These are phyloP conservation scores for Leptopilina boulardi DNA, from an alignment of 1,140 invertebrate species.

Conservation along the genomic window DNA sequence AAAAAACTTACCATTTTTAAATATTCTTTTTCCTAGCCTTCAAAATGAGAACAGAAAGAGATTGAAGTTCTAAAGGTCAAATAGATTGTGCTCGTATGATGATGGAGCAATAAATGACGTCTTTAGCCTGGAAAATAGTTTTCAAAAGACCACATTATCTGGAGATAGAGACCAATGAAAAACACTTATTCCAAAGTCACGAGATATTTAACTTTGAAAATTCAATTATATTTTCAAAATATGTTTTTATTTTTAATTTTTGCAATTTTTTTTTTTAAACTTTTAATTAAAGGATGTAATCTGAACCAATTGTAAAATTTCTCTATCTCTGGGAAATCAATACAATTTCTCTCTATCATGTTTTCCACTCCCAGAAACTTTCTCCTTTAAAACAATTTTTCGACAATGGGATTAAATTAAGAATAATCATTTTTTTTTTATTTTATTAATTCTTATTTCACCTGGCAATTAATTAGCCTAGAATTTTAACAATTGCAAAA, in stretches of 20 bases:
- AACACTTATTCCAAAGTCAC: not conserved
- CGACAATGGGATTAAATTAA: not conserved
- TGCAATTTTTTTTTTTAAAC: too few species aligned
- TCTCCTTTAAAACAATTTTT: not conserved
- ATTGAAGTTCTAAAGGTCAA: constrained; percentile 29
- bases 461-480: not conserved
- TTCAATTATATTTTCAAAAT: not conserved
- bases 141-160: not conserved
- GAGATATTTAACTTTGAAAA: not conserved
- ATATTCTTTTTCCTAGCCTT: not conserved
- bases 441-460: not conserved
- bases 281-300: too few species aligned
- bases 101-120: not conserved
- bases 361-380: too few species aligned
- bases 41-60: not conserved
- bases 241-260: not conserved
- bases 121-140: not conserved
- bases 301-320: too few species aligned
- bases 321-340: too few species aligned
- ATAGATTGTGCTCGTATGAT: constrained; percentile 7
- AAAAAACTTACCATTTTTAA: constrained; percentile 12
- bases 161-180: not conserved
- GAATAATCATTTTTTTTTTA: not conserved
- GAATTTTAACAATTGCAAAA: not conserved
- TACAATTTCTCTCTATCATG: too few species aligned